phyloP scores from a whole-genome alignment of 2,888 invertebrate species.

The Galeopsomyia nigrocyanea region DNA sequence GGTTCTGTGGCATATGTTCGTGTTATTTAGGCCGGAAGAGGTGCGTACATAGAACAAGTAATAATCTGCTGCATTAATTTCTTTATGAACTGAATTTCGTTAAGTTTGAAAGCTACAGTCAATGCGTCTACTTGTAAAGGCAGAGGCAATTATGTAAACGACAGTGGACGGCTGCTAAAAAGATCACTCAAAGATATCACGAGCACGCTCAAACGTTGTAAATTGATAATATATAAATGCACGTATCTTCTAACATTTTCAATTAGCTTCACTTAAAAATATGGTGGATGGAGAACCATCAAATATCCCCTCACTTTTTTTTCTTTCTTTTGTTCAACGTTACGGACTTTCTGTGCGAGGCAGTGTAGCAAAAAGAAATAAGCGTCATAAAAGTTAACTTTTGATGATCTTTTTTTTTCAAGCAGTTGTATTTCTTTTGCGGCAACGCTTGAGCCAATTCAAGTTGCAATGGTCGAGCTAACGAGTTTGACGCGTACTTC shows the following conservation, averaged over 20 bases:
- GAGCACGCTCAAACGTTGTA: neutral
- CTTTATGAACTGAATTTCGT: too few relatives aligned
- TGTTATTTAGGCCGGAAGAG: too few relatives aligned
- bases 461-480: constrained; percentile 9
- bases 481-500: constrained; percentile 14
- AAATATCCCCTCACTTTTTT: constrained; percentile 1
- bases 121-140: too few relatives aligned
- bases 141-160: too few relatives aligned
- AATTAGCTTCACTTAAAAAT: too few relatives aligned
- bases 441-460: neutral
- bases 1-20: too few relatives aligned
- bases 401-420: neutral
- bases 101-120: too few relatives aligned
- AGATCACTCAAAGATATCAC: constrained; percentile 9
- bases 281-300: too few relatives aligned
- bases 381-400: constrained; percentile 21
- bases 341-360: neutral
- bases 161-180: constrained; percentile 16
- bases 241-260: neutral
- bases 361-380: constrained; percentile 11
- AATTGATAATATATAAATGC: constrained; percentile 9
- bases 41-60: too few relatives aligned
- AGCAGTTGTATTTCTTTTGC: neutral
- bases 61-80: too few relatives aligned
- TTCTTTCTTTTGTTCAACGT: neutral